phyloP scores from a whole-genome alignment of 2,797 vertebrate species.

The Chanos chanos region DNA sequence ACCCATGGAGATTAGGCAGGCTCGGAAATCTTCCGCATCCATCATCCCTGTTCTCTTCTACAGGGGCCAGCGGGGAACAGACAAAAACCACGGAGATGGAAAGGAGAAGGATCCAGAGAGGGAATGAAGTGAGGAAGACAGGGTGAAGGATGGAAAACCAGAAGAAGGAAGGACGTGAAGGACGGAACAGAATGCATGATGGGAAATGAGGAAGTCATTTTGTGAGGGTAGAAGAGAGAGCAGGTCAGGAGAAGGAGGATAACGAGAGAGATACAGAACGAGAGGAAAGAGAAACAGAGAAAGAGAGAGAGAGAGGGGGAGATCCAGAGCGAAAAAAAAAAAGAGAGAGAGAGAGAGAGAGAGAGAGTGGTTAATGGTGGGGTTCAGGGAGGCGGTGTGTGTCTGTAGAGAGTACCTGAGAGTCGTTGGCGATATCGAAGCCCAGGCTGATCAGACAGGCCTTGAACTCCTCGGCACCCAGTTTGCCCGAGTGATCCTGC shows the following conservation, averaged over 20 bases:
- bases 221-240: constrained; percentile 14
- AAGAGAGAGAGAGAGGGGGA: background rate
- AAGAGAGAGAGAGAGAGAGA: constrained; percentile 35
- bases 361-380: constrained; percentile 57
- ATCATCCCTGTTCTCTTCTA: constrained; percentile 99
- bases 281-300: background rate
- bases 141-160: constrained; percentile 20
- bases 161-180: constrained; percentile 23
- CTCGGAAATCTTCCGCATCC: constrained; percentile 98
- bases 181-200: no score
- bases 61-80: constrained; percentile 66
- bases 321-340: background rate
- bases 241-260: constrained; percentile 2
- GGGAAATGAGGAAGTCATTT: constrained; percentile 44
- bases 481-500: constrained; percentile 98
- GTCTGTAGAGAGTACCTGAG: constrained; percentile 83
- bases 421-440: constrained; percentile 99
- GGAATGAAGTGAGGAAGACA: constrained; percentile 36
- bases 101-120: constrained; percentile 17
- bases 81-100: constrained; percentile 35
- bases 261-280: constrained; percentile 2
- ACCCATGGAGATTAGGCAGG: constrained; percentile 99
- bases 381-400: constrained; percentile 38
- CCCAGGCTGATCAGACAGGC: constrained; percentile 99
- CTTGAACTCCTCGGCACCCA: constrained; percentile 99